phyloP scores from a whole-genome alignment of 37 sponge, comb jelly and placozoan species.

The Lycopodina hypogea region DNA sequence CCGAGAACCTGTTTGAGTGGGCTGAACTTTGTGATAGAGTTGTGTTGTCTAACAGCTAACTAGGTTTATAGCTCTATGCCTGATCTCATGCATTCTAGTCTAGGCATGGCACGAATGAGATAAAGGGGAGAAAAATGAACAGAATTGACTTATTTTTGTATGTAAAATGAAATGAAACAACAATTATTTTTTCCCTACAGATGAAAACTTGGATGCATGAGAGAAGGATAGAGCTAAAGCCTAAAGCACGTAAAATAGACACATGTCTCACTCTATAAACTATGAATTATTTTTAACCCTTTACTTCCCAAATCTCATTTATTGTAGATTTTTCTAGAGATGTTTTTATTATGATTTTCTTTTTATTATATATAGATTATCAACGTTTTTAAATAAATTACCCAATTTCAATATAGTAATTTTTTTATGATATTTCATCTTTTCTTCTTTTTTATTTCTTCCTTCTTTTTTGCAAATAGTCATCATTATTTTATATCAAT shows the following conservation, averaged over 20 bases:
- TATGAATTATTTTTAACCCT: constrained; percentile 9
- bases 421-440: neutral
- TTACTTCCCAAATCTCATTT: neutral
- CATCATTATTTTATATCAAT: neutral
- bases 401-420: too few species aligned
- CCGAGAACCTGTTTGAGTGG: too few species aligned
- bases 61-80: constrained; percentile 10
- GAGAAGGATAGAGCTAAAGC: constrained; percentile 23
- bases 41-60: neutral
- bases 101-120: neutral
- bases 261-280: neutral
- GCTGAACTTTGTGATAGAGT: too few species aligned
- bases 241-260: constrained; percentile 10
- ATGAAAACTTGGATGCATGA: constrained; percentile 51
- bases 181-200: constrained; percentile 20
- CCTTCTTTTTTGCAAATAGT: neutral
- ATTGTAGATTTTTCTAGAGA: neutral
- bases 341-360: neutral
- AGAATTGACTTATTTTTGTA: neutral
- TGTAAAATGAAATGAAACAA: neutral
- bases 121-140: neutral
- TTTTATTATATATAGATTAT: neutral
- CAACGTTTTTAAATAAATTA: too few species aligned
- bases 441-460: neutral
- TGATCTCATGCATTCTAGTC: constrained; percentile 20